Base-by-base conservation (phyloP, 1,140 invertebrate genomes). In the Diploscapter pachys region DNA sequence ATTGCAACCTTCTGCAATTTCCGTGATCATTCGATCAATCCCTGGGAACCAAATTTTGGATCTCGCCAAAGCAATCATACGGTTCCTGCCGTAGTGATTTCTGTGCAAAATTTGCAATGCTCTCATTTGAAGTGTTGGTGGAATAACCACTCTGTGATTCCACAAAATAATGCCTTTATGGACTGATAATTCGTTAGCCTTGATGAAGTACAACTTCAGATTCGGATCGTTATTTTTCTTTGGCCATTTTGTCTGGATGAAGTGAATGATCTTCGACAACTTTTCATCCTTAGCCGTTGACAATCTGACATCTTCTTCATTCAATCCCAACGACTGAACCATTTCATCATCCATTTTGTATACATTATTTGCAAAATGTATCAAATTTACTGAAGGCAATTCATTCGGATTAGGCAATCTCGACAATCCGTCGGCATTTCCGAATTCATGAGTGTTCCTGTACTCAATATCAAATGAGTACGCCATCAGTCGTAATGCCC, bases 31-130 rank as follows among this genome's bases (percentile, higher is more conserved):
- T 2, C 71, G 72, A 76, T 88, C 86, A 2, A 89, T 81, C 5
- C 82, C 79, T 52, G 85, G 85, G 88, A 87, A 89, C 82, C 84
- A 89, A 2, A 87, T 78, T 69, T 86, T 86, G 3, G 72, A 80
- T 0, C 88, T 72, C 4, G 87, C 85, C 4, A 85, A 59, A 5
- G 69, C 53, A 74, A 89, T 89, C 80, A 87, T 88, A 64, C 86
- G 81, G 3, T 86, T 81, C 4, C 88, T 86, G 2, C 88, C 87
- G 55, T 84, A 78, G 78, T 89, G 87, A 8, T 80, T 79, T 2
- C 63, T 59, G 79, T 89, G 88, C 51, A 89, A 81, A 66, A 81
- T 77, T 54, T 81, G 48, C 8, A 87, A 69, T 5, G 87, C 73
- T 5, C 75, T 62, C 2, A 63, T 64, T 13, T 75, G 78, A 6